A percentile compares a stretch with the other conserved stretches of the same genome.
Conservation (phyloP, 2,113 vertebrate species). For the Numida meleagris region DNA sequence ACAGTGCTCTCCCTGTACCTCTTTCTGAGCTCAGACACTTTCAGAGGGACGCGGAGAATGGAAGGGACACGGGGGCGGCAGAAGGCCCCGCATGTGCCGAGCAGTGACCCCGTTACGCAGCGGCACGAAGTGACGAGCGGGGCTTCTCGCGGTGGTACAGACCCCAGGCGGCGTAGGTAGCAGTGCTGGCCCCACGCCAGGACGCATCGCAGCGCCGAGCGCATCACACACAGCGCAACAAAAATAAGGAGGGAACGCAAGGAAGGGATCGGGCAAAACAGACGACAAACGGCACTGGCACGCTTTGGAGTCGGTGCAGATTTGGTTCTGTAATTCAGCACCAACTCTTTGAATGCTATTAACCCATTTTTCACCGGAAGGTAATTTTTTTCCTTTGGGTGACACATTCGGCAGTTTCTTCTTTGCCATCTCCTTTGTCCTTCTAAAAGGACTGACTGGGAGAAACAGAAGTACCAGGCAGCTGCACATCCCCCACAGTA, state of each 20-base stretch:
- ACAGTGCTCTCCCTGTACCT: neutral
- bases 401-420: neutral
- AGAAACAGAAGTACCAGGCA: slow-evolving; percentile 70
- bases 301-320: neutral
- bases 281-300: neutral
- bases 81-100: neutral
- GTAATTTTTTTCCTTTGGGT: neutral
- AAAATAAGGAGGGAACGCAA: neutral
- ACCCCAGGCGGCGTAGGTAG: slow-evolving; percentile 16
- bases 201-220: neutral
- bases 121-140: neutral
- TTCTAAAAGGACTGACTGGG: slow-evolving; percentile 58
- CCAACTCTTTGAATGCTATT: neutral
- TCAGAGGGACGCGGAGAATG: neutral
- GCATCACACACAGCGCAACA: neutral
- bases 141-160: slow-evolving; percentile 1
- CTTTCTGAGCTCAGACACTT: neutral
- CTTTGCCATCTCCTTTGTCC: slow-evolving; percentile 54
- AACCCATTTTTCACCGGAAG: neutral
- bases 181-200: neutral
- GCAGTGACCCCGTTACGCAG: slow-evolving; percentile 5
- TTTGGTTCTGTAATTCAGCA: neutral
- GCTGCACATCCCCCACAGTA: slow-evolving; percentile 68
- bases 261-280: neutral
- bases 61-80: neutral